Evolutionary conservation across 2,888 invertebrate species (phyloP).

Genomic region (Agriotes lineatus): DNA sequence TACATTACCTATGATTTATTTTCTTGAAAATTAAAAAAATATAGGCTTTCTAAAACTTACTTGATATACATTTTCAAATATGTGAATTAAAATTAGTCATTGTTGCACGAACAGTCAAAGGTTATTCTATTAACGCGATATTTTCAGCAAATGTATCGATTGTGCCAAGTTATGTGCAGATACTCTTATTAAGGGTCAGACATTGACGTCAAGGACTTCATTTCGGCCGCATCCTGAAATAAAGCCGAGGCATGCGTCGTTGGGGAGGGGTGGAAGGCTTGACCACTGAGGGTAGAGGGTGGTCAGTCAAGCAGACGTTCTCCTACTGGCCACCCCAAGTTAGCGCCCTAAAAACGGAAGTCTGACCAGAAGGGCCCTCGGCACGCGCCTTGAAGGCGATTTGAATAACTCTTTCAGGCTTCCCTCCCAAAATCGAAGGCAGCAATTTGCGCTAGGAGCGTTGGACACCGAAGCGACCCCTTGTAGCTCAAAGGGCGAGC

Average conservation of each 20-base stretch:
- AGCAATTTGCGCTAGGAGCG: too few species aligned
- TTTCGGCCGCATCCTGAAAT: background rate
- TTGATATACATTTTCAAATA: too few species aligned
- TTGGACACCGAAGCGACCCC: constrained; percentile 4
- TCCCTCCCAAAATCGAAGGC: too few species aligned
- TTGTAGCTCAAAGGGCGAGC: background rate
- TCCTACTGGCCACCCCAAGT: constrained; percentile 53
- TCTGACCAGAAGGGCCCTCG: constrained; percentile 31
- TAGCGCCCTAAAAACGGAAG: constrained; percentile 40
- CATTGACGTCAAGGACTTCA: background rate
- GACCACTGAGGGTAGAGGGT: constrained; percentile 61
- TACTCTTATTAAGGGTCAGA: too few species aligned
- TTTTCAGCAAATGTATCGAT: too few species aligned
- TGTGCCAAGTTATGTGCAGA: too few species aligned
- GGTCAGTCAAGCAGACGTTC: constrained; percentile 62
- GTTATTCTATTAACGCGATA: too few species aligned
- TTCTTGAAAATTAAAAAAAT: too few species aligned
- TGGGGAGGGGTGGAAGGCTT: constrained; percentile 50
- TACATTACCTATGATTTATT: too few species aligned
- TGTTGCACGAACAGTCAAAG: too few species aligned
- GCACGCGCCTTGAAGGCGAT: constrained; percentile 36
- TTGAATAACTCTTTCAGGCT: constrained; percentile 20
- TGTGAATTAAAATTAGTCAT: too few species aligned
- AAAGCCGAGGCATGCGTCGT: constrained; percentile 16
- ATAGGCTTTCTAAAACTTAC: too few species aligned